Evolutionary conservation across 2,797 vertebrate species (phyloP).

Genomic region (Sebastes vulpes): DNA sequence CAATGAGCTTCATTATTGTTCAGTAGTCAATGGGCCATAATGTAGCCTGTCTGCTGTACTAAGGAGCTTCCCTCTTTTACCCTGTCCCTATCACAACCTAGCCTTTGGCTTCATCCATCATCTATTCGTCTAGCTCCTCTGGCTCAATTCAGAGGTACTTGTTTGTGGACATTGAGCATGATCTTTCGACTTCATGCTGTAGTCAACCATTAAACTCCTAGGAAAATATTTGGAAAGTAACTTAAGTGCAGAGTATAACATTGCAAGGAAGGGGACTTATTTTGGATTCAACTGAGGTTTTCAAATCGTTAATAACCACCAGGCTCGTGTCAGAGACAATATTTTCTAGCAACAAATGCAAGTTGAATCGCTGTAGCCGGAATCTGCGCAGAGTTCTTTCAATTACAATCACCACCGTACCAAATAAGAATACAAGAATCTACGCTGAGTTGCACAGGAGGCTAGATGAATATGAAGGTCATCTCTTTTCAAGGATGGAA

Average conservation of each 20-base stretch:
- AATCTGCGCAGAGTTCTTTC: not conserved
- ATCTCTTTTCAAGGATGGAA: constrained; percentile 4
- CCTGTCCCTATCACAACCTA: constrained; percentile 15
- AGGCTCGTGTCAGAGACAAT: constrained; percentile 19
- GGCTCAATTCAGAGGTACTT: constrained; percentile 5
- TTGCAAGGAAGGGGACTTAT: constrained; percentile 50
- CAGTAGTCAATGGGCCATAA: constrained; percentile 18
- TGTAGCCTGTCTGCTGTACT: not conserved
- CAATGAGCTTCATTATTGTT: constrained; percentile 17
- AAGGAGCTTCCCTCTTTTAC: not conserved
- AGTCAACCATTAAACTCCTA: constrained; percentile 26
- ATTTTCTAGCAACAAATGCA: constrained; percentile 34
- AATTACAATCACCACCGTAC: not conserved
- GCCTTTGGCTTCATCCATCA: constrained; percentile 14
- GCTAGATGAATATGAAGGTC: constrained; percentile 1
- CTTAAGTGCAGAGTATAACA: constrained; percentile 15
- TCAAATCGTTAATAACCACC: constrained; percentile 46
- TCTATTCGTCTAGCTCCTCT: constrained; percentile 1
- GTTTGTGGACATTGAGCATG: constrained; percentile 47
- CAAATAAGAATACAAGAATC: not conserved
- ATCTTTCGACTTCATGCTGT: constrained; percentile 28
- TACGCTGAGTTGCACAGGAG: not conserved
- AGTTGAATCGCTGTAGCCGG: not conserved
- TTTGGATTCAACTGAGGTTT: constrained; percentile 58
- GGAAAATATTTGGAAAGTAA: constrained; percentile 49